Percentiles rank a stretch among this genome's conserved stretches.
phyloP scores from a whole-genome alignment of 2,113 vertebrate species.

The Grantiella picta region DNA sequence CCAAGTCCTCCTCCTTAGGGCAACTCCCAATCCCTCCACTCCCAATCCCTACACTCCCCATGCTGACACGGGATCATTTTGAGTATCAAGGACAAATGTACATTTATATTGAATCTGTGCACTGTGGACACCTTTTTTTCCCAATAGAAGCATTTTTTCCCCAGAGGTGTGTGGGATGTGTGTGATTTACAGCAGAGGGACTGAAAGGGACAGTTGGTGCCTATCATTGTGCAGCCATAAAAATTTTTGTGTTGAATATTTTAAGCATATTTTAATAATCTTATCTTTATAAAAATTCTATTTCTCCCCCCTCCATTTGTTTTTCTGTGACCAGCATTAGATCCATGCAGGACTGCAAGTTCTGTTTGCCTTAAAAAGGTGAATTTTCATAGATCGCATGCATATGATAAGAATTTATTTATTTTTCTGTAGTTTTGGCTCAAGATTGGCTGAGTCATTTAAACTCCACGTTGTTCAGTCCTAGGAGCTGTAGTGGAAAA shows the following conservation, averaged over 20 bases:
- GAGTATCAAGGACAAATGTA: not conserved
- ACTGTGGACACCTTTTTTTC: not conserved
- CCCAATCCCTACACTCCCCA: not conserved
- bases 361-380: not conserved
- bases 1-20: not conserved
- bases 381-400: not conserved
- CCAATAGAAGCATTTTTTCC: not conserved
- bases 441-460: not conserved
- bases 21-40: not conserved
- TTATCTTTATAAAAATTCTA: not conserved
- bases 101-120: not conserved
- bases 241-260: not conserved
- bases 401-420: not conserved
- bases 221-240: not conserved
- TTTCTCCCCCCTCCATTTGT: rapidly evolving
- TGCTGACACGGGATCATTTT: rapidly evolving
- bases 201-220: not conserved
- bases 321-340: not conserved
- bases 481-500: slow-evolving; percentile 76
- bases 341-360: not conserved
- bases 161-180: not conserved
- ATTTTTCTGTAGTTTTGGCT: not conserved
- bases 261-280: not conserved
- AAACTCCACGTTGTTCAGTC: not conserved
- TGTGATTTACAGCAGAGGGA: not conserved